Base-by-base conservation (phyloP, 2,888 invertebrate genomes). In the Hedychridium roseum region DNA sequence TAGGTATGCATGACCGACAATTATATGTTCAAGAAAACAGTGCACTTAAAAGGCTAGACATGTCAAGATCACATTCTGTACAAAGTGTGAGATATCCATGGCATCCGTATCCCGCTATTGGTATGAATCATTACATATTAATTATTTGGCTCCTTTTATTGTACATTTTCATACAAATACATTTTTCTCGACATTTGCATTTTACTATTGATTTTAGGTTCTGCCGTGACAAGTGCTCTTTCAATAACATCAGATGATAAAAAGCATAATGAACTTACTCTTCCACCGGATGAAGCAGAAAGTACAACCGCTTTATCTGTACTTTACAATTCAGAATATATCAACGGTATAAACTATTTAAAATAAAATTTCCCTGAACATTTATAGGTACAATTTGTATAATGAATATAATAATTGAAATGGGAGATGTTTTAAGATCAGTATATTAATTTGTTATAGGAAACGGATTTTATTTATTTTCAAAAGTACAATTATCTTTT, bases 1-100 rank as follows among this genome's bases (percentile, higher is more conserved):
- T 94, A 39, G 94, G 93, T 41, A 89, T 91, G 81, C 91, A 92
- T 72, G 84, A 91, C 16, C 86, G 86, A 66, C 93, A 93, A 82
- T 85, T 90, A 58, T 82, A 81, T 48, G 60, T 73, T 38, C 73
- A 76, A 57, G 77, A 78, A 63, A 78, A 74, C 50, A 41, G 55
- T 20, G 52, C 59, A 30, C 27, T 66, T 20, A 68, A 66, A 65
- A 49, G 49, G 27, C 42, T 73, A 6, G 64, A 71, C 28, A 34
- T 47, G n/a, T 44, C 63, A 9, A 17, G 54, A 15, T 30, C 23
- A 31, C 35, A 32, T 7, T 21, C 49, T 26, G 20, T 35, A 21
- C 45, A 53, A 21, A 34, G 76, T 75, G 40, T 67, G 2, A 70
- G 83, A 80, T 84, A 89, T 63, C 91, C 91, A 0, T 92, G 91